These are phyloP conservation scores for Acleris holmiana DNA, from an alignment of 2,888 invertebrate genomes.

Conservation along the genomic window DNA sequence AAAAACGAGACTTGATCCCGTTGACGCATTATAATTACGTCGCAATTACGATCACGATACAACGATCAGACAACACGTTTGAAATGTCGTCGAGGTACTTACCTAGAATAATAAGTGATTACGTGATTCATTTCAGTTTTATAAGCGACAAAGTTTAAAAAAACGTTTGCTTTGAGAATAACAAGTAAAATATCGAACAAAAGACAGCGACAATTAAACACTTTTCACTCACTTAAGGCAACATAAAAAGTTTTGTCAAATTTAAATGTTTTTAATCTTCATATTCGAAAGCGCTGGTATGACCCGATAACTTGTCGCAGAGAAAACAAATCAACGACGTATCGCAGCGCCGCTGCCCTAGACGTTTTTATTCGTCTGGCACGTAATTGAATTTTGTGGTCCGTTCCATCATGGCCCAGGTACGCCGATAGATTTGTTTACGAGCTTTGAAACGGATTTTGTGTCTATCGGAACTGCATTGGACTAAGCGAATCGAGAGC, in stretches of 20 bases:
- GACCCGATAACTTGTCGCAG: constrained; percentile 48
- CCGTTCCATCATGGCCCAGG: constrained; percentile 62
- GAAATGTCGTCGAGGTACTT: too few species aligned
- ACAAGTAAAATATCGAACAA: too few species aligned
- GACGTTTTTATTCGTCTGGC: constrained; percentile 77
- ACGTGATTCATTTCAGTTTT: too few species aligned
- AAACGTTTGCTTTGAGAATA: too few species aligned
- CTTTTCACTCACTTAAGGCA: too few species aligned
- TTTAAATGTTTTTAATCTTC: background rate
- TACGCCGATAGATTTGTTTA: constrained; percentile 56
- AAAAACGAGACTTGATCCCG: too few species aligned
- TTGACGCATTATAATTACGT: too few species aligned
- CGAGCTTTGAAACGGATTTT: constrained; percentile 46
- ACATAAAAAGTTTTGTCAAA: constrained; percentile 43
- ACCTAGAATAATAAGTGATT: too few species aligned
- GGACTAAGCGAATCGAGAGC: constrained; percentile 37
- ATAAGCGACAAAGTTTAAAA: too few species aligned
- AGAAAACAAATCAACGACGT: constrained; percentile 76
- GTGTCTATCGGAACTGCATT: constrained; percentile 41
- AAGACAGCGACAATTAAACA: too few species aligned
- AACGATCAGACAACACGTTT: too few species aligned
- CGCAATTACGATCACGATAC: too few species aligned
- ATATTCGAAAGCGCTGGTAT: constrained; percentile 5
- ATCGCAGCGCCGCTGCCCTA: constrained; percentile 54
- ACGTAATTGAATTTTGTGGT: constrained; percentile 80